A percentile compares a stretch with the other conserved stretches of the same genome.
phyloP scores from a whole-genome alignment of 1,140 invertebrate genomes.

The Agraylea sexmaculata region DNA sequence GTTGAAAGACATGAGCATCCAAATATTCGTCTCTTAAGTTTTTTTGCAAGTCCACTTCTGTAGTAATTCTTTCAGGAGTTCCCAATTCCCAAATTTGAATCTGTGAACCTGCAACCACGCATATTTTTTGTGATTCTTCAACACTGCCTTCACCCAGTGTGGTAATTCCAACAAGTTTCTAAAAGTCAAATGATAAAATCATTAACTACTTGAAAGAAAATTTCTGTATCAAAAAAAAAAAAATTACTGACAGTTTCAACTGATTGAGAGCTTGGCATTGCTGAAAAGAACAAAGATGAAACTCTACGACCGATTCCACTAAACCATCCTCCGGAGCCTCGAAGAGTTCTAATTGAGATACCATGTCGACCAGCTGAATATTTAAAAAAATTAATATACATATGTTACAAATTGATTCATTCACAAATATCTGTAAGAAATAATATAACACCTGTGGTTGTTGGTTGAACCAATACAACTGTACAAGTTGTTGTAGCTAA shows the following conservation, averaged over 20 bases:
- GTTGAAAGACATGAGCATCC: slow-evolving; percentile 14
- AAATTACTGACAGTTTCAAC: slow-evolving; percentile 62
- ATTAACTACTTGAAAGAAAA: slow-evolving; percentile 4
- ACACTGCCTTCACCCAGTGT: slow-evolving; percentile 5
- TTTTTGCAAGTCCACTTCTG: slow-evolving; percentile 17
- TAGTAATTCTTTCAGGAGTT: slow-evolving; percentile 10
- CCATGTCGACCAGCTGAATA: slow-evolving; percentile 46
- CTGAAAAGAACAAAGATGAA: slow-evolving; percentile 78
- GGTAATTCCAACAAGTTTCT: slow-evolving; percentile 51
- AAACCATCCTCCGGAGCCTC: slow-evolving; percentile 72
- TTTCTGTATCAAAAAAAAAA: slow-evolving; percentile 7
- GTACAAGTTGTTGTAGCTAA: slow-evolving; percentile 86
- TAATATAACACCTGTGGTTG: slow-evolving; percentile 22
- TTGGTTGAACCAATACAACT: slow-evolving; percentile 58
- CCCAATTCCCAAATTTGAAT: slow-evolving; percentile 19
- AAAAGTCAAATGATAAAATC: too few relatives aligned
- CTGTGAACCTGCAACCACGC: slow-evolving; percentile 17
- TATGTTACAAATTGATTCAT: neutral
- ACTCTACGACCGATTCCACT: slow-evolving; percentile 76
- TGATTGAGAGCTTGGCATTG: slow-evolving; percentile 54
- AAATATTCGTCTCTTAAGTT: slow-evolving; percentile 16
- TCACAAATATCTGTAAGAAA: neutral
- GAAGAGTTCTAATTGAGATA: slow-evolving; percentile 57
- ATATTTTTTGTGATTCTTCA: slow-evolving; percentile 9
- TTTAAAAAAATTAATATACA: slow-evolving; percentile 13